Conservation (phyloP, 2,113 vertebrate species). For the Kryptolebias marmoratus region DNA sequence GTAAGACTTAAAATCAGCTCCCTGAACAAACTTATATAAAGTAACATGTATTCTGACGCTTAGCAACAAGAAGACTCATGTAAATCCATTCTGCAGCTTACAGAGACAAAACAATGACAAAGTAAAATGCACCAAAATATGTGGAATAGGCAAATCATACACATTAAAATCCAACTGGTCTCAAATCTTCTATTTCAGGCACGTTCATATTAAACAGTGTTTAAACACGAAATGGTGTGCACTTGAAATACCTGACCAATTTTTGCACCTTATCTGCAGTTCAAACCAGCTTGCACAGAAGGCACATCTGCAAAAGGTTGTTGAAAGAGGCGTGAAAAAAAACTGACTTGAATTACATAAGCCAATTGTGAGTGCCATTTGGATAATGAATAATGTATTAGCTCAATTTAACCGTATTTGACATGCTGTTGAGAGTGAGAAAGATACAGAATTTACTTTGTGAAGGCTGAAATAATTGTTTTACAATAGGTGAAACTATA, state of each 20-base stretch:
- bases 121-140: not conserved
- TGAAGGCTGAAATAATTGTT: no score
- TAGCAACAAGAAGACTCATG: conserved; percentile 44
- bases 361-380: conserved; percentile 22
- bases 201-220: conserved; percentile 4
- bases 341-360: conserved; percentile 22
- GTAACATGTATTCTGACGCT: conserved; percentile 57
- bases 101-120: conserved; percentile 23
- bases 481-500: no score
- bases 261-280: conserved; percentile 32
- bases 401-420: conserved; percentile 80
- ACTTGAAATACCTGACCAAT: conserved; percentile 12
- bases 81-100: conserved; percentile 49
- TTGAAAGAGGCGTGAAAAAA: conserved; percentile 39
- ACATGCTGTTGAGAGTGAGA: conserved; percentile 61
- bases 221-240: conserved; percentile 2
- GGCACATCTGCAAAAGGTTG: conserved; percentile 31
- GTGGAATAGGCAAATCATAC: not conserved
- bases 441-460: conserved; percentile 58
- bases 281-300: conserved; percentile 43
- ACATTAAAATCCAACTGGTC: conserved; percentile 16
- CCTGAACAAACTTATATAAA: conserved; percentile 37
- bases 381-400: conserved; percentile 34
- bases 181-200: conserved; percentile 4
- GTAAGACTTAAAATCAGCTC: conserved; percentile 31